These are phyloP conservation scores for Irena cyanogastra DNA, from an alignment of 2,113 vertebrate genomes.

Conservation along the genomic window DNA sequence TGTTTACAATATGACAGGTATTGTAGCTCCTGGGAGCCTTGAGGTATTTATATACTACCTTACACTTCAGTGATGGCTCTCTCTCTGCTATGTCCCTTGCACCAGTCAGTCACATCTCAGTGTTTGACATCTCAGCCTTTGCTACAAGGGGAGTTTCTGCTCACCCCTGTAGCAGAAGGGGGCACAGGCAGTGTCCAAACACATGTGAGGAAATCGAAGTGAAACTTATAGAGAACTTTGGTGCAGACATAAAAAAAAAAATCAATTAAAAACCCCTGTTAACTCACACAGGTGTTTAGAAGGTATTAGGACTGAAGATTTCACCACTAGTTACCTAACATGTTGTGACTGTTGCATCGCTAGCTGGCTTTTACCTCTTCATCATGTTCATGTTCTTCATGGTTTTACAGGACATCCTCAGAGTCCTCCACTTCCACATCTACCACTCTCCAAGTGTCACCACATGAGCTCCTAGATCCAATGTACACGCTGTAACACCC, in stretches of 20 bases:
- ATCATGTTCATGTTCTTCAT: not conserved
- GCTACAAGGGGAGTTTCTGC: not conserved
- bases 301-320: not conserved
- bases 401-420: not conserved
- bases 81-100: not conserved
- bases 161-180: not conserved
- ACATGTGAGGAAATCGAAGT: not conserved
- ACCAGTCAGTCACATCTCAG: not conserved
- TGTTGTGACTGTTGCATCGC: not conserved
- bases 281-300: not conserved
- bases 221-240: not conserved
- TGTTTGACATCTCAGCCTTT: not conserved
- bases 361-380: not conserved
- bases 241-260: not conserved
- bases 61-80: not conserved
- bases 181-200: not conserved
- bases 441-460: not conserved
- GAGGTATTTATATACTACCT: not conserved
- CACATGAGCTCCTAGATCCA: not conserved
- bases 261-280: not conserved
- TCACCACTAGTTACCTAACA: not conserved
- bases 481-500: not conserved
- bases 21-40: not conserved
- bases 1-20: not conserved
- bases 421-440: not conserved